phyloP scores from a whole-genome alignment of 2,888 invertebrate genomes.

The Synergus itoensis region DNA sequence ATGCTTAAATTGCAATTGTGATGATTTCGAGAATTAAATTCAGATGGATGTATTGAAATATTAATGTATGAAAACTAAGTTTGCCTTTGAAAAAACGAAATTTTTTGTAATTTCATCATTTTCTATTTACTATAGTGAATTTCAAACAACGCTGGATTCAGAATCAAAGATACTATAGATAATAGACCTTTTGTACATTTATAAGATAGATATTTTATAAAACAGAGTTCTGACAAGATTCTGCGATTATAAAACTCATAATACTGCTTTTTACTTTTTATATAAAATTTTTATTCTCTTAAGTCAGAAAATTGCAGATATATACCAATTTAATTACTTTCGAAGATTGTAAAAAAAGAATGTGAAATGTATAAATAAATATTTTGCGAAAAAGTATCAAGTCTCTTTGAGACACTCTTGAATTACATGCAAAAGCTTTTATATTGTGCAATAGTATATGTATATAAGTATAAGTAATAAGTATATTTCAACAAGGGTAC shows the following conservation, averaged over 20 bases:
- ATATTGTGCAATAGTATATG: no score
- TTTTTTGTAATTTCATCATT: no score
- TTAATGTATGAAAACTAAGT: no score
- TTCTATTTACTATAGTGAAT: not conserved
- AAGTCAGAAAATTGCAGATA: not conserved
- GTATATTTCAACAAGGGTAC: not conserved
- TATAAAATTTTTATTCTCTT: no score
- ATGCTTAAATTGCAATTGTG: no score
- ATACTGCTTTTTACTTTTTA: no score
- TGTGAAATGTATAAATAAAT: not conserved
- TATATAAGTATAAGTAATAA: no score
- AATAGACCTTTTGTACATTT: not conserved
- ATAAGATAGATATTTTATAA: not conserved
- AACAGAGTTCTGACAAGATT: not conserved
- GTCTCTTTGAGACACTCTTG: not conserved
- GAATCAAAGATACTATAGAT: slow-evolving; percentile 1
- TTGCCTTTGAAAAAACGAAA: no score
- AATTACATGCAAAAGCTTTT: no score
- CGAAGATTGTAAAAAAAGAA: not conserved
- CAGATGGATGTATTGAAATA: no score
- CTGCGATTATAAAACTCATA: not conserved
- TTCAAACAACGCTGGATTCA: not conserved
- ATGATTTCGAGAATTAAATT: no score
- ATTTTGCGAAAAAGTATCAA: not conserved
- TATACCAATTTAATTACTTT: not conserved